phyloP scores from a whole-genome alignment of 2,888 invertebrate species.

The Micropterix aruncella region DNA sequence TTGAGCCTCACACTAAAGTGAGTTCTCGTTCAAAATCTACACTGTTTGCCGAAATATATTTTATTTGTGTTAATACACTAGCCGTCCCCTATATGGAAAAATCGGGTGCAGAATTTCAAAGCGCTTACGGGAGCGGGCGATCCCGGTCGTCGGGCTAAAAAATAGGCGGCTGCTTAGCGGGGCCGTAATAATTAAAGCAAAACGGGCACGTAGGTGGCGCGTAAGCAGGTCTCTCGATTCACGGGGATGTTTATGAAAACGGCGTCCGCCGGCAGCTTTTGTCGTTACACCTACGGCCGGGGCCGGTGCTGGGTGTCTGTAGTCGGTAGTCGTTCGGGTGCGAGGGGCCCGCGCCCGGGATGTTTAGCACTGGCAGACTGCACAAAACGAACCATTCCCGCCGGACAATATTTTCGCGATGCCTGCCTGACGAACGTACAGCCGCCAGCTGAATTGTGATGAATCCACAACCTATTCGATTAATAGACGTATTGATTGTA shows the following conservation, averaged over 20 bases:
- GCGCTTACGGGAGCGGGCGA: too few relatives aligned
- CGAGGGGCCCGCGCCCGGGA: slow-evolving; percentile 1
- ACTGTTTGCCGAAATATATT: too few relatives aligned
- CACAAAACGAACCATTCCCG: not conserved
- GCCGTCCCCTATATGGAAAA: too few relatives aligned
- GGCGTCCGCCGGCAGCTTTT: not conserved
- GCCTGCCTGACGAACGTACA: not conserved
- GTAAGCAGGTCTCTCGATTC: not conserved
- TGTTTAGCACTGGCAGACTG: not conserved
- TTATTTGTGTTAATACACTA: too few relatives aligned
- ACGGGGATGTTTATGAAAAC: not conserved
- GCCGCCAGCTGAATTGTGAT: not conserved
- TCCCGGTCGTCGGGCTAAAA: too few relatives aligned
- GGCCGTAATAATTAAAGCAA: not conserved
- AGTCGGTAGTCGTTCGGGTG: too few relatives aligned
- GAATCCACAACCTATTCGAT: too few relatives aligned
- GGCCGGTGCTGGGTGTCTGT: slow-evolving; percentile 1
- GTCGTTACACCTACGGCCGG: not conserved
- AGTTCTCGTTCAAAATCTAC: too few relatives aligned
- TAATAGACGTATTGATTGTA: too few relatives aligned
- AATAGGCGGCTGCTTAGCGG: not conserved
- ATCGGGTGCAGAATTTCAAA: too few relatives aligned
- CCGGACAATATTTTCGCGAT: not conserved
- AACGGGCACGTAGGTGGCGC: not conserved
- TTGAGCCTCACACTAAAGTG: too few relatives aligned